phyloP scores from a whole-genome alignment of 2,797 vertebrate genomes.

The Acanthis flammea region DNA sequence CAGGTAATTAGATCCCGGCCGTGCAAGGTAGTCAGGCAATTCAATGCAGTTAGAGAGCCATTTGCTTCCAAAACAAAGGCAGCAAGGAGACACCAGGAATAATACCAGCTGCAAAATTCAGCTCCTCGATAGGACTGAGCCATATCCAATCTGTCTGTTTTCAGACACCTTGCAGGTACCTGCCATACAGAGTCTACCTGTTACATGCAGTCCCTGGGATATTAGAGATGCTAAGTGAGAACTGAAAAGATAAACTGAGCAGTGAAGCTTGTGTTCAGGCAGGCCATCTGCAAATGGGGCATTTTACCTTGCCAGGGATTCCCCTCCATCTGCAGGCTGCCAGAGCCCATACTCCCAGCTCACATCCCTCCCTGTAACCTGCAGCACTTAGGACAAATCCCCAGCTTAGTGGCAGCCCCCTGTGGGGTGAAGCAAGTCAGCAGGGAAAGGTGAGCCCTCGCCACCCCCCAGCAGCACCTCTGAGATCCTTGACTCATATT shows the following conservation, averaged over 20 bases:
- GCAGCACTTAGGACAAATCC: neutral
- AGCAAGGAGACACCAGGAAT: neutral
- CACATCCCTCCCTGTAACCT: neutral
- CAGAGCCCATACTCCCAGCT: neutral
- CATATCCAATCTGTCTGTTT: neutral
- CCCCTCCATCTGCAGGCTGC: neutral
- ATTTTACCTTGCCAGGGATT: neutral
- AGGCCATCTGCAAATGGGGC: neutral
- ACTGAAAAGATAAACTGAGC: neutral
- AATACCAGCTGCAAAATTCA: neutral
- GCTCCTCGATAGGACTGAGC: neutral
- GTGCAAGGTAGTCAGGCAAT: slow-evolving; percentile 38
- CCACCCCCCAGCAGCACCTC: neutral
- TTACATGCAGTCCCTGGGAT: neutral
- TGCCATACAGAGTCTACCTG: neutral
- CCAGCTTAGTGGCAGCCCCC: fast-evolving
- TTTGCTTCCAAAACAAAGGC: slow-evolving; percentile 56
- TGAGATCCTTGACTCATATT: neutral
- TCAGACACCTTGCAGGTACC: neutral
- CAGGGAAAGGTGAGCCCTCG: fast-evolving
- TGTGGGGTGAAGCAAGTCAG: neutral
- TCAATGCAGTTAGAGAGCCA: slow-evolving; percentile 27
- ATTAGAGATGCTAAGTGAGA: neutral
- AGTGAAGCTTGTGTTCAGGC: neutral
- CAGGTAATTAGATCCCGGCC: slow-evolving; percentile 52